Evolutionary conservation across 1,140 invertebrate species (phyloP).

Genomic region (Melipona quadrifasciata): DNA sequence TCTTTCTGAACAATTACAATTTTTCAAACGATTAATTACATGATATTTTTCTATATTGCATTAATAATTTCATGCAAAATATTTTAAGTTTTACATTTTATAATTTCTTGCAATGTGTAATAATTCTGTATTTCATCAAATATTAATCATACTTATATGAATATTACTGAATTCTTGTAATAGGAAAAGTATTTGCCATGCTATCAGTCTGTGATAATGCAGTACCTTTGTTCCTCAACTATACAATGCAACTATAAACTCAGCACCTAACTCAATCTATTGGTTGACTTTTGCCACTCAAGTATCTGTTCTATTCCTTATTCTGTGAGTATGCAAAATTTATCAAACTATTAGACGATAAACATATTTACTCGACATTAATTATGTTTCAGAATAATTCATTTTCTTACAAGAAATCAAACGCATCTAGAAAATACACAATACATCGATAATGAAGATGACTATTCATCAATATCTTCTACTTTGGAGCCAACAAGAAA

Average conservation of each 20-base stretch:
- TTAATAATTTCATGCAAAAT: not conserved
- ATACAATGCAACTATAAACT: constrained; percentile 85
- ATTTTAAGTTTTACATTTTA: not conserved
- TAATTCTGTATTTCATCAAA: not conserved
- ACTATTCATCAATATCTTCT: not conserved
- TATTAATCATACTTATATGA: not conserved
- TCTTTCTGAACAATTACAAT: not conserved
- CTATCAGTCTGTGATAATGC: constrained; percentile 90
- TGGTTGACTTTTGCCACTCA: constrained; percentile 88
- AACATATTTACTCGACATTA: not conserved
- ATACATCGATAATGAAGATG: constrained; percentile 5
- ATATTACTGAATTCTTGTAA: not conserved
- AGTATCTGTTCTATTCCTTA: constrained; percentile 83
- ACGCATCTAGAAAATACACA: not conserved
- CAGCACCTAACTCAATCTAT: constrained; percentile 84
- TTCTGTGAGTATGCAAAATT: constrained; percentile 83
- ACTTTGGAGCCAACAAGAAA: not conserved
- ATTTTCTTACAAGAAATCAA: constrained; percentile 43
- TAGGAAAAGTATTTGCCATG: constrained; percentile 88
- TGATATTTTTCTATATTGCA: not conserved
- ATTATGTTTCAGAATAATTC: constrained; percentile 58
- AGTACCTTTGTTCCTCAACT: constrained; percentile 87
- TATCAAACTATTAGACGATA: not conserved
- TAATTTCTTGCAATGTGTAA: not conserved
- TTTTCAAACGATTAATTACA: not conserved